phyloP scores from a whole-genome alignment of 2,113 vertebrate species.

The Dasyurus viverrinus region DNA sequence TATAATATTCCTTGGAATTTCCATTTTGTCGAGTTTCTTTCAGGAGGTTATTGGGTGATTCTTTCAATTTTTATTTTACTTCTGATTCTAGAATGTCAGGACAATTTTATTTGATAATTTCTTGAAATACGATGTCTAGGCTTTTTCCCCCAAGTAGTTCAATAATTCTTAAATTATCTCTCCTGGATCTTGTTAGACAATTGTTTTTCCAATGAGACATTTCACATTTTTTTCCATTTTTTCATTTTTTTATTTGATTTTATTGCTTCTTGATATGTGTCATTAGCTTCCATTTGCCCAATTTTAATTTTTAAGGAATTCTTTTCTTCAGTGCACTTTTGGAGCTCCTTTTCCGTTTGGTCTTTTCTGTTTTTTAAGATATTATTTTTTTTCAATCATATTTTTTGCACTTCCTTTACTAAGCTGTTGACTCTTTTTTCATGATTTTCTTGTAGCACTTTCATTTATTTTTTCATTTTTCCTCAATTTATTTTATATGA shows the following conservation, averaged over 20 bases:
- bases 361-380: background rate
- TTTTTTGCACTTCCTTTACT: background rate
- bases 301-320: background rate
- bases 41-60: background rate
- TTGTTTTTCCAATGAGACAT: background rate
- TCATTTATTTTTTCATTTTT: background rate
- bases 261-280: background rate
- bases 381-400: background rate
- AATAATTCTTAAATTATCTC: background rate
- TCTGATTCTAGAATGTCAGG: background rate
- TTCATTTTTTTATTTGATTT: background rate
- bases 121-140: background rate
- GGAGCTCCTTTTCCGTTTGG: background rate
- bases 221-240: background rate
- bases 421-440: background rate
- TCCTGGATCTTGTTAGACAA: background rate
- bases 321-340: background rate
- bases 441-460: background rate
- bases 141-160: background rate
- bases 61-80: background rate
- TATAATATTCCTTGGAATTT: background rate
- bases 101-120: background rate
- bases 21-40: background rate
- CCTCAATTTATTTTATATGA: background rate
- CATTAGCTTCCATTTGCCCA: background rate